Base-by-base conservation (phyloP, 1,140 invertebrate genomes). In the Pseudoatta argentina region DNA sequence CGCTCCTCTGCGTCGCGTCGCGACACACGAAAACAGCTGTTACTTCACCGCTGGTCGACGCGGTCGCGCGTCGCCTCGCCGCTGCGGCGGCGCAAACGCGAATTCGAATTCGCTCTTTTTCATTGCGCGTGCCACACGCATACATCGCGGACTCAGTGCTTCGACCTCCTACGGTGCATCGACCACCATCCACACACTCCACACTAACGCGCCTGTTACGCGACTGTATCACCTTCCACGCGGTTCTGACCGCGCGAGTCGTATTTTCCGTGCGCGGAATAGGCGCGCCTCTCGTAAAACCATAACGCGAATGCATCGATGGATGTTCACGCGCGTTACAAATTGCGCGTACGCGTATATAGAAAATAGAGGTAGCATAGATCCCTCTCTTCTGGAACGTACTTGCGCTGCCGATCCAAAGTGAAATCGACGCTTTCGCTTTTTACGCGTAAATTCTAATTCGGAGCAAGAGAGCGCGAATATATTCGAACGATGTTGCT, bases 11-110 rank as follows among this genome's bases (percentile, higher is more conserved):
- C 85, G 71, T 78, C 86, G 53, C 81, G 81, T 86, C 82, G 75
- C 91, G 86, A 91, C 85, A 88, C 79, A 88, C 59, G 86, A 88
- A 91, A 92, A 92, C 92, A 92, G 91, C 91, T 93, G 92, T 92
- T 93, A 82, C 87, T 83, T 86, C 75, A 63, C 72, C 72, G 75
- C 39, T 18, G 73, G 72, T 66, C 67, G 78, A 51, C 86, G 79
- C 75, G 86, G 39, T 27, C 51, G 64, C 78, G 77, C 77, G 48
- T 55, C 73, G 82, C 71, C 30, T 48, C 79, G 30, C 63, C n/a
- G 78, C 72, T 39, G 53, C 55, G 85, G 63, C 75, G 34, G 89
- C 87, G 86, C 79, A 88, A 88, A 88, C 89, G 86, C 86, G 55
- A 85, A 75, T 88, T 87, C 79, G 69, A 91, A 91, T 88, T 85